Conservation (phyloP, 2,888 invertebrate genomes). For the Apamea sordens region DNA sequence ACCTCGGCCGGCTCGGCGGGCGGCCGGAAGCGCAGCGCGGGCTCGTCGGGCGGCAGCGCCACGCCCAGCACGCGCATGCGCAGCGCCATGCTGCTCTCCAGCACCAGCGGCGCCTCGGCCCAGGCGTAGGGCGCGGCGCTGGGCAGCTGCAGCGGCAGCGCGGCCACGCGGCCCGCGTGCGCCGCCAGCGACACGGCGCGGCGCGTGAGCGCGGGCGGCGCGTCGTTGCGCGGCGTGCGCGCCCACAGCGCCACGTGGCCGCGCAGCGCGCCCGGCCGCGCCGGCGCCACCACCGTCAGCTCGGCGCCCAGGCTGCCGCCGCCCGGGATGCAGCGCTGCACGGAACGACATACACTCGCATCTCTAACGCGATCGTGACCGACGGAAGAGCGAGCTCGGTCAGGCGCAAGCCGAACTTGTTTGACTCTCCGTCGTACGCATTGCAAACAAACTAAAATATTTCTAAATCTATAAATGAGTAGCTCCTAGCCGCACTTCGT, state of each 20-base stretch:
- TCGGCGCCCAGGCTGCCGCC: slow-evolving; percentile 66
- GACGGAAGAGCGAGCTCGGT: too few relatives aligned
- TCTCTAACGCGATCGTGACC: too few relatives aligned
- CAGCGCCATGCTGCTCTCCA: slow-evolving; percentile 95
- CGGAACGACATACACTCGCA: too few relatives aligned
- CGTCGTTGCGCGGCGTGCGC: slow-evolving; percentile 15
- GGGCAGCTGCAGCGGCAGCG: slow-evolving; percentile 69
- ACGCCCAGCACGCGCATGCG: slow-evolving; percentile 94
- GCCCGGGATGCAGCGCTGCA: slow-evolving; percentile 65
- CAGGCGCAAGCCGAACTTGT: neutral
- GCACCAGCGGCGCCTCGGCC: slow-evolving; percentile 92
- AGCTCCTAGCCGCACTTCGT: neutral
- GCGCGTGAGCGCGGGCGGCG: slow-evolving; percentile 61
- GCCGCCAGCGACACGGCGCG: slow-evolving; percentile 72
- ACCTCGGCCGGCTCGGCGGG: slow-evolving; percentile 72
- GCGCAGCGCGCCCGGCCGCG: slow-evolving; percentile 49
- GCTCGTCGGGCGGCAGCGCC: slow-evolving; percentile 91
- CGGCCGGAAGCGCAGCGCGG: slow-evolving; percentile 84
- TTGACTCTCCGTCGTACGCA: neutral
- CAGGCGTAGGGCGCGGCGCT: slow-evolving; percentile 68
- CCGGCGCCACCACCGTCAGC: slow-evolving; percentile 65
- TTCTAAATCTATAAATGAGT: neutral
- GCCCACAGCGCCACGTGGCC: slow-evolving; percentile 49
- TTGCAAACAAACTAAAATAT: neutral
- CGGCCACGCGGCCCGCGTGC: slow-evolving; percentile 42